Conservation (phyloP, 2,797 vertebrate species). For the Bryconaethiops microstoma region DNA sequence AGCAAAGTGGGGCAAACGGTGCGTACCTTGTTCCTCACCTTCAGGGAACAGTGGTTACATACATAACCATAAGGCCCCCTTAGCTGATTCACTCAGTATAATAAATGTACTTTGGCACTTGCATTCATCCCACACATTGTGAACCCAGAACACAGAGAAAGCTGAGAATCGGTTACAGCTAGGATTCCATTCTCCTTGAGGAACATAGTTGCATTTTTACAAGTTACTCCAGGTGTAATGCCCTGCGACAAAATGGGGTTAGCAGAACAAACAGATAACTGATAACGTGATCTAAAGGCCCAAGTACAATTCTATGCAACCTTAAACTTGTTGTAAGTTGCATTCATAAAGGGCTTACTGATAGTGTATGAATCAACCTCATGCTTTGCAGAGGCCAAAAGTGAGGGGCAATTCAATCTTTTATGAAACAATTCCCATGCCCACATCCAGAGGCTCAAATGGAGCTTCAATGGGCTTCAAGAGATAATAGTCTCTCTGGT, state of each 20-base stretch:
- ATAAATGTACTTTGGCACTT: not conserved
- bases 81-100: not conserved
- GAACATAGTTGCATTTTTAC: not conserved
- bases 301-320: not conserved
- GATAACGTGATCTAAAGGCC: not conserved
- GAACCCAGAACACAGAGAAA: not conserved
- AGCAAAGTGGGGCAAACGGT: not conserved
- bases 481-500: not conserved
- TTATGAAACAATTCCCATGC: not conserved
- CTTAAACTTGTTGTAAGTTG: not conserved
- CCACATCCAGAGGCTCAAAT: not conserved
- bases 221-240: not conserved
- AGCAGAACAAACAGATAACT: not conserved
- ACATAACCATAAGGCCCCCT: not conserved
- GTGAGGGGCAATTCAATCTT: not conserved
- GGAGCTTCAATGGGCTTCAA: not conserved
- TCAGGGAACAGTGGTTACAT: constrained; percentile 1
- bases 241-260: not conserved
- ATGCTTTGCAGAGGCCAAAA: not conserved
- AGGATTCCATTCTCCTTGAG: not conserved
- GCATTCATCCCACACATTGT: not conserved
- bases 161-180: not conserved
- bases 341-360: not conserved
- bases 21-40: not conserved
- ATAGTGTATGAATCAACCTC: not conserved